These are phyloP conservation scores for Gastracanthus pulcherrimus DNA, from an alignment of 2,888 invertebrate species.

Conservation along the genomic window DNA sequence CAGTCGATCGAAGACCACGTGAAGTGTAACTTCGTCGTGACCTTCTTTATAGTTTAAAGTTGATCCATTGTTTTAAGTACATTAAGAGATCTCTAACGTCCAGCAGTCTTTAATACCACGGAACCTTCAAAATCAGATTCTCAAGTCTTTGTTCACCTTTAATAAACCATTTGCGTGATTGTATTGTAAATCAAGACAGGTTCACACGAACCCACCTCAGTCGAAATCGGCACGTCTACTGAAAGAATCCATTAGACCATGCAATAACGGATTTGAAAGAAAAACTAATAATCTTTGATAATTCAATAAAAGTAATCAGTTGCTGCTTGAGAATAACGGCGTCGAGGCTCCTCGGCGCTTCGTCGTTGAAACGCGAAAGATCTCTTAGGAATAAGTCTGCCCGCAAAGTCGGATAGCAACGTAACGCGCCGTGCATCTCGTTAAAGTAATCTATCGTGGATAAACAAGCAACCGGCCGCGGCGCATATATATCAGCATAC, in stretches of 20 bases:
- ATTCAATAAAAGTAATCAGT: not conserved
- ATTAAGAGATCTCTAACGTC: constrained; percentile 58
- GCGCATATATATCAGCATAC: constrained; percentile 13
- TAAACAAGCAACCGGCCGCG: constrained; percentile 52
- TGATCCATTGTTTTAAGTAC: constrained; percentile 53
- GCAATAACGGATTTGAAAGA: not conserved
- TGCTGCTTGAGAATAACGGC: constrained; percentile 21
- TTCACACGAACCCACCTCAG: not conserved
- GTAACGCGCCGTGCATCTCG: constrained; percentile 70
- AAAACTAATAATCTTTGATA: not conserved
- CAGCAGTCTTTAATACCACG: constrained; percentile 51
- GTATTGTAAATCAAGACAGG: not conserved
- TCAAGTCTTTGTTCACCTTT: constrained; percentile 37
- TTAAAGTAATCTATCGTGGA: constrained; percentile 58
- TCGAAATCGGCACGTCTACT: too few species aligned
- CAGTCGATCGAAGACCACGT: constrained; percentile 56
- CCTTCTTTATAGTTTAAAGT: constrained; percentile 40
- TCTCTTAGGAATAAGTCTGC: constrained; percentile 63
- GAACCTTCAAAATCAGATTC: constrained; percentile 29
- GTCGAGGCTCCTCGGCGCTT: constrained; percentile 1
- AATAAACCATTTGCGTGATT: not conserved
- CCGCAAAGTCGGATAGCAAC: constrained; percentile 75
- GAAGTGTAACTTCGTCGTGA: constrained; percentile 15
- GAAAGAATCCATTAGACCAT: not conserved
- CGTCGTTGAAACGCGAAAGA: constrained; percentile 64